Evolutionary conservation across 1,140 invertebrate genomes (phyloP).

Genomic region (Hyles vespertilio): DNA sequence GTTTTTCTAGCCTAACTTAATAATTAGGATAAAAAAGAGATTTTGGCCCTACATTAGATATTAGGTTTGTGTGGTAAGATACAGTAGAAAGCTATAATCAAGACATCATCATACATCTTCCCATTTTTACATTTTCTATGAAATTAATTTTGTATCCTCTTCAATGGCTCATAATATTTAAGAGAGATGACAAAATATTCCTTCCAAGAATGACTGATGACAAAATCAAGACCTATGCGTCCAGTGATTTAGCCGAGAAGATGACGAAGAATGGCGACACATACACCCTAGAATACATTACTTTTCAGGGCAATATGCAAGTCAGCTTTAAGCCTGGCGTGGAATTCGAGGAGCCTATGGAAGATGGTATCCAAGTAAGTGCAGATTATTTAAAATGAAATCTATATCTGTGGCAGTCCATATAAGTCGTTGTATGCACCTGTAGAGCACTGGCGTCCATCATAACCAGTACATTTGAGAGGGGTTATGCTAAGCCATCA

Average conservation of each 20-base stretch:
- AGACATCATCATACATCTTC: too few relatives aligned
- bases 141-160: too few relatives aligned
- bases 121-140: too few relatives aligned
- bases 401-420: not conserved
- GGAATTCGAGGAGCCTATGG: constrained; percentile 20
- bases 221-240: not conserved
- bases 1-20: too few relatives aligned
- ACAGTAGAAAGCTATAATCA: too few relatives aligned
- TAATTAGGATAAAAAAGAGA: too few relatives aligned
- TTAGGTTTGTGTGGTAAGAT: too few relatives aligned
- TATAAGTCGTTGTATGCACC: not conserved
- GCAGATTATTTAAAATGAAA: constrained; percentile 5
- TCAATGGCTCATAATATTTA: too few relatives aligned
- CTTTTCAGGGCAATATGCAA: not conserved
- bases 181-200: not conserved
- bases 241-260: constrained; percentile 12
- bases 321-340: constrained; percentile 22
- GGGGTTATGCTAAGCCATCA: not conserved
- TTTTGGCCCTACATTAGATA: too few relatives aligned
- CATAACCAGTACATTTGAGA: not conserved
- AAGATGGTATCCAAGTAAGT: too few relatives aligned
- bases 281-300: not conserved
- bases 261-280: constrained; percentile 27
- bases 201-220: constrained; percentile 18
- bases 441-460: not conserved